Evolutionary conservation across 2,797 vertebrate species (phyloP), one percentile per base, ranked within the genome.

Genomic region (Anas capensis): DNA sequence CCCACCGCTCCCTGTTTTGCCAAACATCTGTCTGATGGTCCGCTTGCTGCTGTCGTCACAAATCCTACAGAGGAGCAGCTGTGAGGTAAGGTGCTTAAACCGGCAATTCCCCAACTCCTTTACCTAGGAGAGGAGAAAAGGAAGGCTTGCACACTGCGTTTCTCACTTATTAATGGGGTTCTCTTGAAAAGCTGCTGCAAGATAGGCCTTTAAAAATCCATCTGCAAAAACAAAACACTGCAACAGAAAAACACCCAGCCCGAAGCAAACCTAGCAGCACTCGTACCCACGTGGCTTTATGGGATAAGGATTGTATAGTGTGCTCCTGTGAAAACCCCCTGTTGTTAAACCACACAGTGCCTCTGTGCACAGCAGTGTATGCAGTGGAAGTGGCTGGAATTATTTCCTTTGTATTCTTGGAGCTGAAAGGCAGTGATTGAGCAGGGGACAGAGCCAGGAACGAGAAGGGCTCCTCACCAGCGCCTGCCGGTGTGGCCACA

Each of bases 401-500:
- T 42, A 54, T 49, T 84, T 49, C 62, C 62, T 90, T 83, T 91
- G 34, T 92, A 24, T 69, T 88, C 0, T 5, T 62, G 81, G 70
- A 84, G 7, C 34, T 20, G 21, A 88, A 84, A 76, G 73, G 86
- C 88, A 76, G 85, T 9, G 62, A 84, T 38, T 82, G 64, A 0
- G 0, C 38, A 0, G 0, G 40, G 48, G 79, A n/a, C 44, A 24
- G 77, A 88, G 72, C 49, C 51, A 42, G 73, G 76, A 86, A 64
- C 1, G 5, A 54, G 57, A 60, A 18, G 44, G 54, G 48, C 70
- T 84, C 46, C 78, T 88, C 48, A 27, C 31, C 73, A 71, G 86
- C 3, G 70, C 7, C 0, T 0, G 6, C 44, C 54, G 71, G 27
- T 16, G 54, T 27, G 31, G 70, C 38, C 3, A 0, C 0, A 2